Percentiles rank a stretch among this genome's conserved stretches.
phyloP scores from a whole-genome alignment of 1,140 invertebrate genomes.

The Pseudomyrmex gracilis region DNA sequence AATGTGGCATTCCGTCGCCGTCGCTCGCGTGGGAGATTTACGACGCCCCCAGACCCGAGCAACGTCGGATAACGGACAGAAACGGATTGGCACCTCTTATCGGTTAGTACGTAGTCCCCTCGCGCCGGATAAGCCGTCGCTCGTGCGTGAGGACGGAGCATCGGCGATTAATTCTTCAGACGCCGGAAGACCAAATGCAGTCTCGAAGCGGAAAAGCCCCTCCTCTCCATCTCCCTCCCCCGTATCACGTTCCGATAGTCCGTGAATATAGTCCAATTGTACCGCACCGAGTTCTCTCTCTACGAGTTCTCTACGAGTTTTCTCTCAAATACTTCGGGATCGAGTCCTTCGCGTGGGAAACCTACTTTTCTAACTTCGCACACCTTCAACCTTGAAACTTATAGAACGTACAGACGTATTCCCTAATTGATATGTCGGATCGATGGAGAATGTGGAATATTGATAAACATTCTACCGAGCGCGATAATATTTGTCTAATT shows the following conservation, averaged over 20 bases:
- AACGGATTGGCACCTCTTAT: constrained; percentile 46
- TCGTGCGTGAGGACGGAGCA: constrained; percentile 33
- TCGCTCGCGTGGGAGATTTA: constrained; percentile 20
- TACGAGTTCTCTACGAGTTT: too few species aligned
- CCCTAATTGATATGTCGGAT: too few species aligned
- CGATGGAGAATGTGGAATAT: too few species aligned
- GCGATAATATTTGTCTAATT: too few species aligned
- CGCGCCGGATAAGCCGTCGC: background rate
- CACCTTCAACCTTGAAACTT: too few species aligned
- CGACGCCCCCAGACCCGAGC: background rate
- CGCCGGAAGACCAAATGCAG: constrained; percentile 28
- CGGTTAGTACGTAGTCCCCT: background rate
- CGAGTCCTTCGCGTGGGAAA: too few species aligned
- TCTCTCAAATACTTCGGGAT: too few species aligned
- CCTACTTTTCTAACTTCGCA: too few species aligned
- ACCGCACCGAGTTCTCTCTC: too few species aligned
- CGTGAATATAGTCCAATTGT: constrained; percentile 9
- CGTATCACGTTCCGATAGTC: background rate
- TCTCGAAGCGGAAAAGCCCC: constrained; percentile 13
- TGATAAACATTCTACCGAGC: too few species aligned
- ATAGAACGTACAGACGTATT: too few species aligned
- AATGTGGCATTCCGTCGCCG: constrained; percentile 7
- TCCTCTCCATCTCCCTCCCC: background rate
- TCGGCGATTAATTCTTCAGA: constrained; percentile 31
- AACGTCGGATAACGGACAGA: constrained; percentile 28